Evolutionary conservation across 2,797 vertebrate species (phyloP), one percentile per base, ranked within the genome.

Genomic region (Bryconaethiops microstoma): DNA sequence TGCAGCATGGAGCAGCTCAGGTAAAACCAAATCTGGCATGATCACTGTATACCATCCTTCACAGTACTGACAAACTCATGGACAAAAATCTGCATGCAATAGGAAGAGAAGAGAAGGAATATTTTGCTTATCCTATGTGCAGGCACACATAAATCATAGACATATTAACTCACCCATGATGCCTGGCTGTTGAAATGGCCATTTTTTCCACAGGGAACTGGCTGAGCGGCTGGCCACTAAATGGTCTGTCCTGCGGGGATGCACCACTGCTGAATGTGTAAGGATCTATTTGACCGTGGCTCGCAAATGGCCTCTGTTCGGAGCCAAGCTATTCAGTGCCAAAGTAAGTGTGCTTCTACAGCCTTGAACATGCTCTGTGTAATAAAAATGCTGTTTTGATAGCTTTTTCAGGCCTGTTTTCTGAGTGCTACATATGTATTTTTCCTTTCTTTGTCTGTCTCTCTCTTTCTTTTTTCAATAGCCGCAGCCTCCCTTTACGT

Each of bases 251-350:
- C 90, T 99, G 75, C 95, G 93, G 76, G 96, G 97, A 21, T 96
- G 97, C 88, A 95, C 95, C 79, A 89, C 92, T 35, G 85, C 95
- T 0, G 97, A 99, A 90, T 99, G 97, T 52, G 86, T 97, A 89
- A 95, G 97, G 72, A 99, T 97, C 88, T 98, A 96, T 87, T 91
- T 99, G 83, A 97, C 97, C 0, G 97, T 98, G 80, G 96, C 96
- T 35, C 94, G 97, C 74, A 98, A 98, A 84, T 99, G 97, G 97
- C 94, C 96, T 25, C 91, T 99, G 82, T 98, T 97, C 86, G 97
- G 97, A 85, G 95, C 95, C 89, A 99, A 96, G 88, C 94, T 99
- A 74, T 97, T 97, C 91, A 93, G 92, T 87, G 96, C 96, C 82
- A 97, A 97, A 95, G 97, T 98, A 88, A 82, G 86, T 60, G 52